Base-by-base conservation (phyloP, 1,140 invertebrate species). In the Cydia fagiglandana region DNA sequence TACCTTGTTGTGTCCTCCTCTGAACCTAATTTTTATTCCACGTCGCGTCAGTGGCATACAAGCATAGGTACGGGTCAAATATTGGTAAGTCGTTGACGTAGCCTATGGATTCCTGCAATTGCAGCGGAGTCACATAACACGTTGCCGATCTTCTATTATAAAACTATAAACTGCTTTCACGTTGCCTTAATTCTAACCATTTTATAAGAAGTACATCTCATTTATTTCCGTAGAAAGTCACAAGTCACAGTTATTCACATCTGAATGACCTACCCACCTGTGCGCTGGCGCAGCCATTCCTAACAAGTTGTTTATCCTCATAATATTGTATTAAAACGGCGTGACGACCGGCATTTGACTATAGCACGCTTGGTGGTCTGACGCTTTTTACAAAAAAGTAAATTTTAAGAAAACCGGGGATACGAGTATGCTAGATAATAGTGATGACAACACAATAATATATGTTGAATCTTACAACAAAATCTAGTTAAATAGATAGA, bases 301-400 rank as follows among this genome's bases (percentile, higher is more conserved):
- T 66, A 41, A 80, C 83, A 81, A 82, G 82, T 84, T 87, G 87
- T 91, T 89, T 89, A 87, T 86, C 75, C 66, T 86, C 84, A 88
- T 83, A 91, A 89, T 87, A 89, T 86, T 86, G 73, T 80, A 81
- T 84, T 83, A 73, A 74, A 70, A 76, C 53, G 64, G 38, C 66
- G 79, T 81, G 77, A 80, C 79, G 75, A 77, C 80, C 78, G 79
- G 77, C 75, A 13, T 41, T 41, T 41, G 38, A 17, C 17, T 47
- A 17, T 41, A 13, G 73, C 47, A 3, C 45, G 41, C 45, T 30
- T 73, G 73, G 66, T 70, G 66, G 66, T 70, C 66, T n/a, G 34
- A n/a, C 38, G 64, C 4, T 28, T 28, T 68, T 68, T 38, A n/a
- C 9, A 34, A 30, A 34, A 34, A 68, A 34, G 64, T 34, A 12